phyloP scores from a whole-genome alignment of 2,888 invertebrate genomes.

The Iphiclides podalirius region DNA sequence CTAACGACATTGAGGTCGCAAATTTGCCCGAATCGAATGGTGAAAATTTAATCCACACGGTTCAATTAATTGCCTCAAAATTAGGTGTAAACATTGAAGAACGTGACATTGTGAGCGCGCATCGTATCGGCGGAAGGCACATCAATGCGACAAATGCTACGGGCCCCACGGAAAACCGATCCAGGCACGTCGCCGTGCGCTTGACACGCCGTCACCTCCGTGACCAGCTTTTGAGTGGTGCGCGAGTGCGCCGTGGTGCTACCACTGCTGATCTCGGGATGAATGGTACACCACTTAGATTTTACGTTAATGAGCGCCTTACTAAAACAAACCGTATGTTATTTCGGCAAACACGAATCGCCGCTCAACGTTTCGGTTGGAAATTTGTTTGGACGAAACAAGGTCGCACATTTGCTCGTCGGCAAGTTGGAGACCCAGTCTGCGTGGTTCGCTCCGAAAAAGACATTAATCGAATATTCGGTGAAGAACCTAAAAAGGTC shows the following conservation, averaged over 20 bases:
- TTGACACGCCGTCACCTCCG: constrained; percentile 12
- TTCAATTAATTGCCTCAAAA: constrained; percentile 4
- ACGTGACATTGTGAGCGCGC: constrained; percentile 11
- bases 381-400: constrained; percentile 17
- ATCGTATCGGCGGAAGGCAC: too few relatives aligned
- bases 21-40: constrained; percentile 6
- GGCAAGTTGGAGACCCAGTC: neutral
- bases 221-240: constrained; percentile 6
- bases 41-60: constrained; percentile 5
- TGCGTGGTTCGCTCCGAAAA: neutral
- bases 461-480: neutral
- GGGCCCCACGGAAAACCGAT: neutral
- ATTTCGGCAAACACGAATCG: constrained; percentile 5
- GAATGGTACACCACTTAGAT: neutral
- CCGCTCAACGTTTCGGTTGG: neutral
- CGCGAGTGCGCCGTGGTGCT: constrained; percentile 2
- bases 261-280: neutral
- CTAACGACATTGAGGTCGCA: constrained; percentile 9
- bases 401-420: constrained; percentile 3
- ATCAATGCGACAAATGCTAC: too few relatives aligned
- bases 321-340: constrained; percentile 5
- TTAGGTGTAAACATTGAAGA: neutral
- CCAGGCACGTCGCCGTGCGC: neutral
- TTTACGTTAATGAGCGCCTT: constrained; percentile 19
- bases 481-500: too few relatives aligned